Conservation (phyloP, 2,113 vertebrate genomes). For the Otus sunia region DNA sequence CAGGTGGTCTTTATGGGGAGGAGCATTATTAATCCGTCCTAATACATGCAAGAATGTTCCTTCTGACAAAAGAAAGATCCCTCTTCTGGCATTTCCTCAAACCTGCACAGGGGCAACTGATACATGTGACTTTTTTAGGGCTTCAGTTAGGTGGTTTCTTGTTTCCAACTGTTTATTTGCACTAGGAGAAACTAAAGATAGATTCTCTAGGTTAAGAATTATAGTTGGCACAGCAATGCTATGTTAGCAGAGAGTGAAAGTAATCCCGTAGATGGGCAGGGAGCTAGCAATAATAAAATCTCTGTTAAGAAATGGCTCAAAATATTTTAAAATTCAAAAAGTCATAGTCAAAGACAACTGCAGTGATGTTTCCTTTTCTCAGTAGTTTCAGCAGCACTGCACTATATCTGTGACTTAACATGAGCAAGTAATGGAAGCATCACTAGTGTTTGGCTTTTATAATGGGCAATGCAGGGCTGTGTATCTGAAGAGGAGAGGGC, state of each 20-base stretch:
- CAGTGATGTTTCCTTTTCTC: neutral
- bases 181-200: neutral
- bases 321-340: neutral
- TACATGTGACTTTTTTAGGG: neutral
- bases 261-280: neutral
- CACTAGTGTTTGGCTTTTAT: neutral
- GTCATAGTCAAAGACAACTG: neutral
- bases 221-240: neutral
- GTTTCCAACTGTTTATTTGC: neutral
- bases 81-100: neutral
- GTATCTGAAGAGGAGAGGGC: neutral
- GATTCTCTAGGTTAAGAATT: neutral
- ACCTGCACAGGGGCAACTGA: rapidly evolving
- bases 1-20: neutral
- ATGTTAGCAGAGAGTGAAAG: neutral
- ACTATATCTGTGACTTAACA: neutral
- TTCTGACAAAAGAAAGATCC: neutral
- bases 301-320: neutral
- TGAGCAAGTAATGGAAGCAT: neutral
- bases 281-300: neutral
- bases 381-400: neutral
- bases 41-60: neutral
- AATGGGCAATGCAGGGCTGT: neutral
- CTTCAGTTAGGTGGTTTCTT: neutral
- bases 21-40: neutral